Evolutionary conservation across 2,113 vertebrate species (phyloP).

Genomic region (Xiphophorus couchianus): DNA sequence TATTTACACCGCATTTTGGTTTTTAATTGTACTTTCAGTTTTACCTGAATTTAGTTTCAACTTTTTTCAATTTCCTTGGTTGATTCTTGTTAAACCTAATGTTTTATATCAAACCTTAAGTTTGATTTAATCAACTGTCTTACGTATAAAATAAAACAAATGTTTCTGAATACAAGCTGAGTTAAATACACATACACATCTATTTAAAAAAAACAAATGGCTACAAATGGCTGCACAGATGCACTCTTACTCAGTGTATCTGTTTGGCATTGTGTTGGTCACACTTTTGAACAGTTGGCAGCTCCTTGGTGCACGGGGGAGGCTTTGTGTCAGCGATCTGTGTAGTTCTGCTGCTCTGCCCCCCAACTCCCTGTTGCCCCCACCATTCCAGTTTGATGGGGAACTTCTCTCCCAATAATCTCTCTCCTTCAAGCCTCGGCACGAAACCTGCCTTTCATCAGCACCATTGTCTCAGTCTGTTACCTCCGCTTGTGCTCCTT

Average conservation of each 20-base stretch:
- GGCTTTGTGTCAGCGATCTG: conserved; percentile 73
- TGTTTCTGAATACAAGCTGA: not conserved
- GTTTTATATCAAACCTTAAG: too few species aligned
- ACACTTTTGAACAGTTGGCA: conserved; percentile 81
- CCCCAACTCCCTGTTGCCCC: not conserved
- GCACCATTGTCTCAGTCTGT: conserved; percentile 78
- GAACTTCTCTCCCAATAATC: conserved; percentile 72
- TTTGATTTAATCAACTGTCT: too few species aligned
- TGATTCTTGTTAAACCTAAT: too few species aligned
- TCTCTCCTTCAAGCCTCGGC: conserved; percentile 67
- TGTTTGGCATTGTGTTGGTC: conserved; percentile 69
- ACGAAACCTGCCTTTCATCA: conserved; percentile 74
- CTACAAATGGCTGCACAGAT: conserved; percentile 35
- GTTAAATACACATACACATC: not conserved
- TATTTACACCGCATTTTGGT: too few species aligned
- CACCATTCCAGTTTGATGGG: conserved; percentile 47
- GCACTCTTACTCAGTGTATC: conserved; percentile 60
- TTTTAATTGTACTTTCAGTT: too few species aligned
- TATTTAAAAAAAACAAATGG: conserved; percentile 16
- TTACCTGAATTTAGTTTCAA: too few species aligned
- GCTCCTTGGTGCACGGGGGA: conserved; percentile 63
- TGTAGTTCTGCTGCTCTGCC: conserved; percentile 65
- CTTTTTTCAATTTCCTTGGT: too few species aligned
- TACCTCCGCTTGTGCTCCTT: conserved; percentile 76
- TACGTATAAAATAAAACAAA: too few species aligned